phyloP scores from a whole-genome alignment of 1,140 invertebrate genomes.

The Neodiprion pinetum region DNA sequence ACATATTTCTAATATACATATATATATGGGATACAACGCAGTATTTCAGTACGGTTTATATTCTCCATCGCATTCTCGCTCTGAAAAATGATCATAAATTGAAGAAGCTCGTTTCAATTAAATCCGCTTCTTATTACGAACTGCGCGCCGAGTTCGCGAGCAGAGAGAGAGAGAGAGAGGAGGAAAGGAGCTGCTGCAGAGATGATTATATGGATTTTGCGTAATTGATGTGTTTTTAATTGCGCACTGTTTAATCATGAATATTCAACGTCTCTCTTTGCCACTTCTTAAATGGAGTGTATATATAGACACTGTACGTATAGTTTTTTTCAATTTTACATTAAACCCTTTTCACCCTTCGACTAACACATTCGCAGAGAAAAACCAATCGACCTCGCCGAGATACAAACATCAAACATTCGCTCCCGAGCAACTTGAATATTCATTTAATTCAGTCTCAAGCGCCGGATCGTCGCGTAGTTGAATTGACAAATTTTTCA shows the following conservation, averaged over 20 bases:
- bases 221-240: conserved; percentile 34
- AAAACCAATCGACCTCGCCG: no score
- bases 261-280: conserved; percentile 29
- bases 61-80: no score
- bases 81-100: not conserved
- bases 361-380: not conserved
- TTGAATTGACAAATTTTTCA: no score
- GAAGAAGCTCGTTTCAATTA: not conserved
- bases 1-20: no score
- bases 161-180: not conserved
- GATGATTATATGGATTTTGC: conserved; percentile 38
- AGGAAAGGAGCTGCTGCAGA: conserved; percentile 13
- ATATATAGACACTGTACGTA: no score
- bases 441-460: not conserved
- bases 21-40: no score
- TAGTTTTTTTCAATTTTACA: conserved; percentile 28
- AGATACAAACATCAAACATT: not conserved
- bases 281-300: not conserved
- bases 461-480: not conserved
- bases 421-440: not conserved
- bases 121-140: not conserved
- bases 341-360: not conserved
- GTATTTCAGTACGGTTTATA: no score
- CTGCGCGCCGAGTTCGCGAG: no score
- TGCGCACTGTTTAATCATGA: conserved; percentile 30